phyloP scores from a whole-genome alignment of 2,797 vertebrate species.

The Thripadectes ignobilis region DNA sequence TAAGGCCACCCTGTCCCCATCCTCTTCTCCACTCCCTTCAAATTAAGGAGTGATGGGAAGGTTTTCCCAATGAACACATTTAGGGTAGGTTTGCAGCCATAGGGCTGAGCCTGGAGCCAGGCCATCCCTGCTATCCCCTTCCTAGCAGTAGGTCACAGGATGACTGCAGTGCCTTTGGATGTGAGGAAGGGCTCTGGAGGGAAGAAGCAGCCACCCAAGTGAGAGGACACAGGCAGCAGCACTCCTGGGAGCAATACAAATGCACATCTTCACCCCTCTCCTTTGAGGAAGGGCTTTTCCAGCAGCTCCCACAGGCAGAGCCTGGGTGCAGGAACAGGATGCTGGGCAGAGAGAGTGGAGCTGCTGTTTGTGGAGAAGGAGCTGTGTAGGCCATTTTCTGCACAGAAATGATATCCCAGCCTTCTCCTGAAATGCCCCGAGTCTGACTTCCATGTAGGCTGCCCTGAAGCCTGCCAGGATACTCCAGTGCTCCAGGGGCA shows the following conservation, averaged over 20 bases:
- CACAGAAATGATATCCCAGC: not conserved
- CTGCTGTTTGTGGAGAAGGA: accelerated
- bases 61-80: not conserved
- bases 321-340: accelerated
- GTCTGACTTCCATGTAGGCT: accelerated
- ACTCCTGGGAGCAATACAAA: not conserved
- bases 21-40: not conserved
- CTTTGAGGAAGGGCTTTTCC: not conserved
- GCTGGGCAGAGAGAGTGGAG: not conserved
- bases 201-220: not conserved
- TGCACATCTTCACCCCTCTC: not conserved
- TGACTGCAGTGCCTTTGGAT: accelerated
- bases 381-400: not conserved
- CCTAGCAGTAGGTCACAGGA: accelerated
- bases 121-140: not conserved
- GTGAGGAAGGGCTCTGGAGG: not conserved
- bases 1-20: not conserved
- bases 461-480: not conserved
- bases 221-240: not conserved
- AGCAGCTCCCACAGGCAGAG: accelerated
- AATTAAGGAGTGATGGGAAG: not conserved
- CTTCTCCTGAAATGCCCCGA: not conserved
- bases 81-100: not conserved
- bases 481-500: accelerated
- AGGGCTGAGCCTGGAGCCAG: not conserved